Evolutionary conservation across 2,888 invertebrate species (phyloP).

Genomic region (Orgyia antiqua): DNA sequence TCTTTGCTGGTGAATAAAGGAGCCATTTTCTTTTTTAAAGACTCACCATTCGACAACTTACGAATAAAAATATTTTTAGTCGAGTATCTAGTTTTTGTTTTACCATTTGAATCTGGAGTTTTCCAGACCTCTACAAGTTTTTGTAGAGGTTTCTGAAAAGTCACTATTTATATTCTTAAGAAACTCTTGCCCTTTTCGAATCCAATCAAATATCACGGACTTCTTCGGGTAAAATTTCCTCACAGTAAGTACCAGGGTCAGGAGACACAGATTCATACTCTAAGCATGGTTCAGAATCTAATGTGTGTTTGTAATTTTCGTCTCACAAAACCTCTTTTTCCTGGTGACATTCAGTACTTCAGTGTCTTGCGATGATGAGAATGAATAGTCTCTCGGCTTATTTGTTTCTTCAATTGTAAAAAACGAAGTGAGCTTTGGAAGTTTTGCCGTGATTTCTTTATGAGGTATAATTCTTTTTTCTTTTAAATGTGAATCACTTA

Average conservation of each 20-base stretch:
- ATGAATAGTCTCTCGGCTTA: constrained; percentile 9
- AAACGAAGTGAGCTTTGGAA: constrained; percentile 15
- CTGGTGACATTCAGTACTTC: constrained; percentile 7
- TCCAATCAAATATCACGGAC: constrained; percentile 12
- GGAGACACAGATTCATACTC: not conserved
- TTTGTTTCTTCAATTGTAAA: constrained; percentile 14
- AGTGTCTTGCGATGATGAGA: constrained; percentile 8
- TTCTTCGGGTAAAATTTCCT: not conserved
- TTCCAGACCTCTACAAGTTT: too few species aligned
- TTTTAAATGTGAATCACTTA: constrained; percentile 15
- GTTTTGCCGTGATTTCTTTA: constrained; percentile 14
- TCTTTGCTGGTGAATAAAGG: constrained; percentile 17
- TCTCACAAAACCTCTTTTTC: constrained; percentile 7
- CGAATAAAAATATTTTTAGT: constrained; percentile 14
- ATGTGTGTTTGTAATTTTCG: constrained; percentile 9
- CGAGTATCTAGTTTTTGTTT: constrained; percentile 15
- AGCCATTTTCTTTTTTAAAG: constrained; percentile 19
- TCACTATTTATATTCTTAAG: constrained; percentile 17
- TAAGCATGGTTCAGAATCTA: not conserved
- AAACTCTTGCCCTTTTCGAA: constrained; percentile 14
- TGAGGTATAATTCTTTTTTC: constrained; percentile 15
- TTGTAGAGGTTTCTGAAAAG: constrained; percentile 14
- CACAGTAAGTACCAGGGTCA: constrained; percentile 1
- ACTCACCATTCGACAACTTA: constrained; percentile 16
- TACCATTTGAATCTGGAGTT: constrained; percentile 10